Evolutionary conservation across 2,797 vertebrate genomes (phyloP), one percentile per base, ranked within the genome.

Genomic region (Myiothlypis coronata): DNA sequence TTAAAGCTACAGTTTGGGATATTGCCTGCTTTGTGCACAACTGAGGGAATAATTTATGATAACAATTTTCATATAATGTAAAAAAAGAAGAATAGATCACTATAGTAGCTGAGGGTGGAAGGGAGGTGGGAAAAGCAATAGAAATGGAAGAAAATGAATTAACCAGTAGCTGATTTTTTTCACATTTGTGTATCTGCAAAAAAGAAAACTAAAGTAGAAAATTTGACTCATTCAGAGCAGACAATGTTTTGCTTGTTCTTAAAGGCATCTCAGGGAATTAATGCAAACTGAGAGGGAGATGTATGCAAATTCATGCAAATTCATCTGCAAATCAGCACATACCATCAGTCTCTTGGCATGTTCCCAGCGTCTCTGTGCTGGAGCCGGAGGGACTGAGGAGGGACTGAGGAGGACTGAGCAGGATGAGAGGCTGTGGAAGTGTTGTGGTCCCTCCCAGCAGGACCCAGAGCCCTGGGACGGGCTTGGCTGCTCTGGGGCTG

Each of bases 261-360:
- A 68, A 71, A 88, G 34, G 28, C 70, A 71, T 78, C 57, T 12
- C 22, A 44, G 52, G 63, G 82, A 91, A 74, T 61, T 59, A 90
- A 93, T 76, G 59, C 77, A 95, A 94, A 90, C 86, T 71, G 80
- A 86, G 85, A 89, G 55, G 37, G 50, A 90, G 50, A 57, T 78
- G 57, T 82, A 87, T 96, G 94, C 81, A 84, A 94, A 94, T 92
- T 67, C 50, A 84, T 89, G 59, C 75, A 92, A 93, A 94, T 91
- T 47, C 28, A 43, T 60, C 68, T 82, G 70, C 49, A 87, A 79
- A 89, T 79, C 53, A 84, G 83, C 78, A 89, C 59, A 61, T 61
- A 21, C 46, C 76, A 75, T 68, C 57, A 79, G 83, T 70, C 39
- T 65, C 46, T 84, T 95, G 94, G 89, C 94, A 90, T 28, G 2